Base-by-base conservation (phyloP, 2,113 vertebrate species). In the Cygnus atratus region DNA sequence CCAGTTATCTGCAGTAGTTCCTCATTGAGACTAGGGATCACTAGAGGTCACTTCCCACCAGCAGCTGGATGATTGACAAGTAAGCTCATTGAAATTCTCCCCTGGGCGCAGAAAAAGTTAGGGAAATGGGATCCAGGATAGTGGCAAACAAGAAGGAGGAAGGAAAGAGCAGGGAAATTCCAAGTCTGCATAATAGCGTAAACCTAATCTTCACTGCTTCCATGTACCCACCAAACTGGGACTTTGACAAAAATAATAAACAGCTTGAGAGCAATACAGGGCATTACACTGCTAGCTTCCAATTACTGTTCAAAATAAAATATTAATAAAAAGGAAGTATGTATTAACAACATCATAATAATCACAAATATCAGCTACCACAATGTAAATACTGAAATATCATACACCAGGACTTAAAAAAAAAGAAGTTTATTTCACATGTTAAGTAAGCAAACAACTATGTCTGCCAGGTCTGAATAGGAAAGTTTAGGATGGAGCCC, bases 161-260 rank as follows among this genome's bases (percentile, higher is more conserved):
- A 61, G 13, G 22, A 19, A 78, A 83, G 17, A 78, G 39, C 15
- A 73, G 15, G 18, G 22, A 80, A 84, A 63, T 48, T 13, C 19
- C 24, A 67, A 26, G 35, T 44, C 54, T 63, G 6, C 43, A 29
- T 62, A 50, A 26, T 16, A 44, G 29, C 1, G 6, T n/a, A 68
- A 78, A 50, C 16, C 7, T 57, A 50, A 28, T 44, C 13, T 87
- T 62, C 1, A 1, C 9, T 72, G 29, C 5, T 50, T 67, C 22
- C 35, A 33, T 1, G 0, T 75, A n/a, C 11, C 10, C 1, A 0
- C 18, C 26, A 75, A 55, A 84, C 10, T 28, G 33, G 7, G 12
- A 72, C 48, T 19, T 43, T 67, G 26, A 37, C 29, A 61, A 33
- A 72, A 66, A 73, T 48, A 48, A 15, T 72, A 22, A 73, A 76